Conservation (phyloP, 2,888 invertebrate genomes). For the Lobophora halterata region DNA sequence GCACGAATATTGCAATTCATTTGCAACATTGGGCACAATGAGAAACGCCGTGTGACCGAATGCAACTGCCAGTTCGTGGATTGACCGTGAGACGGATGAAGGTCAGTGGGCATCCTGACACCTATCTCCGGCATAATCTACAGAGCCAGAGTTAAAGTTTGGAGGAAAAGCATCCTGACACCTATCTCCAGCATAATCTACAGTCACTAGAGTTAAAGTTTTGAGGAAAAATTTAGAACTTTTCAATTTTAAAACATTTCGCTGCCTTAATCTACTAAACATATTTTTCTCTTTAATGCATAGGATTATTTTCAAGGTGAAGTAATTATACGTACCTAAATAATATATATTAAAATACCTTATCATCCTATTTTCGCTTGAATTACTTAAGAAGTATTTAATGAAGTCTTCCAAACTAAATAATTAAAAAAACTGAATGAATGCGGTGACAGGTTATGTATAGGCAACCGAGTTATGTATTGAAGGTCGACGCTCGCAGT, state of each 20-base stretch:
- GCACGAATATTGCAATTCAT: conserved; percentile 42
- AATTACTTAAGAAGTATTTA: too few relatives aligned
- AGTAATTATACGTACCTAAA: too few relatives aligned
- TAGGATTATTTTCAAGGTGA: too few relatives aligned
- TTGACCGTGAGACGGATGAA: conserved; percentile 63
- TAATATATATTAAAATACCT: too few relatives aligned
- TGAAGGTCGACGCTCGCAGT: conserved; percentile 26
- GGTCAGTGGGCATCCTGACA: conserved; percentile 50
- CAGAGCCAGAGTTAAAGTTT: too few relatives aligned
- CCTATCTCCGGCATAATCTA: conserved; percentile 12
- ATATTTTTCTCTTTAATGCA: too few relatives aligned
- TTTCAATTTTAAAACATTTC: too few relatives aligned
- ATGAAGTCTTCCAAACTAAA: conserved; percentile 17
- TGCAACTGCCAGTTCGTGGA: conserved; percentile 52
- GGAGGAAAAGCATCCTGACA: conserved; percentile 41
- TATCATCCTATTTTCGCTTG: too few relatives aligned
- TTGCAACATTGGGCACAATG: conserved; percentile 61
- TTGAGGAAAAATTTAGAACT: too few relatives aligned
- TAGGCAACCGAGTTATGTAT: conserved; percentile 20
- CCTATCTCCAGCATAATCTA: conserved; percentile 12
- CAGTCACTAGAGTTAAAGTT: too few relatives aligned
- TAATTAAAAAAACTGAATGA: conserved; percentile 19
- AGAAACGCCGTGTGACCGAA: conserved; percentile 40
- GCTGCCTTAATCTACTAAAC: too few relatives aligned
- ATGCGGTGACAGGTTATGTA: conserved; percentile 25